These are phyloP conservation scores for Parazoanthus swiftii DNA, from an alignment of 92 coral and sea anemone genomes.

Conservation along the genomic window DNA sequence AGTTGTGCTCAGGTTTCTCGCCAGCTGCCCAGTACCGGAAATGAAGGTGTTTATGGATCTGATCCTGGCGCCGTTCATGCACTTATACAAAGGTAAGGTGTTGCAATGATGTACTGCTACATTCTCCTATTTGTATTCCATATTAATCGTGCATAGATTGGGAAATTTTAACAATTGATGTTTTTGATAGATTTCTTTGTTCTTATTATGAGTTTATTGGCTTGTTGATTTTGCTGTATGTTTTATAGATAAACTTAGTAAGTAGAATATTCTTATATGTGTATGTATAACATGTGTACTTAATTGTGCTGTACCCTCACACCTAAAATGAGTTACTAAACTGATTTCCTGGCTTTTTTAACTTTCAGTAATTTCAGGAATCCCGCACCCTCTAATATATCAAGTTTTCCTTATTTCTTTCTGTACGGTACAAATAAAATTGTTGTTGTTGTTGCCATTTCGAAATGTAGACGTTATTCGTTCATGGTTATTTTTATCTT, in stretches of 20 bases:
- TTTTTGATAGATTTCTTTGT: not conserved
- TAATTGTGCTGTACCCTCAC: no score
- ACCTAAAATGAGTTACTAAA: no score
- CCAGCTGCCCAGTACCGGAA: slow-evolving; percentile 78
- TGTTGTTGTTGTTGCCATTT: not conserved
- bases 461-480: no score
- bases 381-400: not conserved
- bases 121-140: not conserved
- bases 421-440: no score
- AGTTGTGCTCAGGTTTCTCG: slow-evolving; percentile 82
- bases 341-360: not conserved
- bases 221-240: no score
- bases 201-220: no score
- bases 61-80: slow-evolving; percentile 81
- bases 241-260: no score
- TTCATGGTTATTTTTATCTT: not conserved
- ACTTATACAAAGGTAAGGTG: slow-evolving; percentile 69
- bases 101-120: not conserved
- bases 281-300: not conserved
- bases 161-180: not conserved
- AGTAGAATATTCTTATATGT: no score
- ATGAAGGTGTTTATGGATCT: slow-evolving; percentile 88
- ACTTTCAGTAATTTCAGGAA: not conserved
- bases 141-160: not conserved
- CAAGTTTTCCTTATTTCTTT: no score